These are phyloP conservation scores for Perccottus glenii DNA, from an alignment of 2,113 vertebrate species.

Conservation along the genomic window DNA sequence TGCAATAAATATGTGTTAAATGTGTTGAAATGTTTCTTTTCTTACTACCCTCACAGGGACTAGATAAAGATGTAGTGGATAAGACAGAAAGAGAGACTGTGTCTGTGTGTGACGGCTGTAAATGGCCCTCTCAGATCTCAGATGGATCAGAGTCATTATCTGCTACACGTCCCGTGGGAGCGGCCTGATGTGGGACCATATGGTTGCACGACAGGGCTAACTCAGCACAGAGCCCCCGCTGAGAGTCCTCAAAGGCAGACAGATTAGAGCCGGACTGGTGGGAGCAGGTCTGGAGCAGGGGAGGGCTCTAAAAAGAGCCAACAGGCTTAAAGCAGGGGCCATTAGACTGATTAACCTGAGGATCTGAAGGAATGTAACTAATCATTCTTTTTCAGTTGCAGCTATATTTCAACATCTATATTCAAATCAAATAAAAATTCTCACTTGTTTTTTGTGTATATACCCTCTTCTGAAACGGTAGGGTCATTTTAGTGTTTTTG, in stretches of 20 bases:
- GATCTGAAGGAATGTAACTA: background rate
- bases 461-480: too few species aligned
- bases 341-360: conserved; percentile 53
- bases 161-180: conserved; percentile 17
- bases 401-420: background rate
- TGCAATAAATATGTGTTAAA: too few species aligned
- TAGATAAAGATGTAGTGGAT: too few species aligned
- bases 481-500: too few species aligned
- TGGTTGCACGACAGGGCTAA: conserved; percentile 48
- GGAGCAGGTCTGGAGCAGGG: conserved; percentile 14
- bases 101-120: too few species aligned
- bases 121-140: conserved; percentile 4
- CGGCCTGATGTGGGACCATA: conserved; percentile 58
- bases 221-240: conserved; percentile 43
- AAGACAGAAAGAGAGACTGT: too few species aligned
- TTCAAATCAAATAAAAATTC: too few species aligned
- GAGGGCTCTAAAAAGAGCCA: conserved; percentile 38
- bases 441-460: too few species aligned
- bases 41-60: too few species aligned
- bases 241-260: conserved; percentile 53
- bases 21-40: too few species aligned
- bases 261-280: conserved; percentile 56
- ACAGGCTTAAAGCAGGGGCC: conserved; percentile 21
- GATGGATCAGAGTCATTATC: conserved; percentile 29
- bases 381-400: background rate